Evolutionary conservation across 2,888 invertebrate species (phyloP), one percentile per base, ranked within the genome.

Genomic region (Apoda limacodes): DNA sequence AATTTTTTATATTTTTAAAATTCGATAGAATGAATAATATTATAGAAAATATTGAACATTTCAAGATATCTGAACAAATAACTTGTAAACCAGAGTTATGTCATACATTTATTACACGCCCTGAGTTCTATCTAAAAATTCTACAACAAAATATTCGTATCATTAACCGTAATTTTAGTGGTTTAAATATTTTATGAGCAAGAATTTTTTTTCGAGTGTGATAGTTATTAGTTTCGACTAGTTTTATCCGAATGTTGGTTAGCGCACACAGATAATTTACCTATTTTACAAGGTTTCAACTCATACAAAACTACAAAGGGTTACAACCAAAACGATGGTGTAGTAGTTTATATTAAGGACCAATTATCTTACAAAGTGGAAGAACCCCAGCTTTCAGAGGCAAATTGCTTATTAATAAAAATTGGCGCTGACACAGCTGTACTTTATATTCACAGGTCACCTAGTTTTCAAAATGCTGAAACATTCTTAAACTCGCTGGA

Each of bases 81-180:
- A 23, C 6, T 12, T 23, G 23, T 23, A 12, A 23, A 23, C 23
- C 23, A 11, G 23, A 12, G 20, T 13, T 10, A 17, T 27, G 19
- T 14, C 12, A 27, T 9, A 7, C 21, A 13, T 9, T 27, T n/a
- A 15, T 15, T 9, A 10, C 3, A 9, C 19, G 20, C 20, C 19
- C 20, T 7, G 3, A 24, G 1, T 11, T 2, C 1, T 25, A 28
- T 17, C 19, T 32, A 25, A 33, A 32, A 17, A 26, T 32, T 6
- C 13, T 32, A 7, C 32, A 26, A 7, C 34, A 34, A 25, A 34
- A 34, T 10, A 29, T 33, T 6, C 11, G 33, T n/a, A 28, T 28
- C 9, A 11, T 33, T 22, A 33, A 33, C 10, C 21, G 22, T 25
- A 33, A 33, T 20, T 22, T 26, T 3, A 6, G 9, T 9, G 13